Conservation (phyloP, 2,113 vertebrate genomes). For the Cynoglossus semilaevis region DNA sequence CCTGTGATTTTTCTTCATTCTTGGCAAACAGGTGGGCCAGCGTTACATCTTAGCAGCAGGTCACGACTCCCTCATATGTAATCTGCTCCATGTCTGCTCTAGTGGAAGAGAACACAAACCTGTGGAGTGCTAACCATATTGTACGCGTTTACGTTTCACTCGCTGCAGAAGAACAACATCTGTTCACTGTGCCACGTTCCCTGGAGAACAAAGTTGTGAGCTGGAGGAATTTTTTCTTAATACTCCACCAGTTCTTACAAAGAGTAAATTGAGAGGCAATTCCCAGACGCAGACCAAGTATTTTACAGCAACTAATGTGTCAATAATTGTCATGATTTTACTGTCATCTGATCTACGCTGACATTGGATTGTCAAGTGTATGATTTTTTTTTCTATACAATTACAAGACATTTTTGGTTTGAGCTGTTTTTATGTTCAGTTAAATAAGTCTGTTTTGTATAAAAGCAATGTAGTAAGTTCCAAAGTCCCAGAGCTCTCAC, state of each 20-base stretch:
- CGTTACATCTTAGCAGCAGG: constrained; percentile 38
- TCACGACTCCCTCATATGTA: constrained; percentile 40
- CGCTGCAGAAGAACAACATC: constrained; percentile 49
- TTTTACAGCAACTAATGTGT: constrained; percentile 53
- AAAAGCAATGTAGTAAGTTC: too few species aligned
- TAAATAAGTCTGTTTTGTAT: too few species aligned
- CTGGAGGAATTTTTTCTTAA: constrained; percentile 45
- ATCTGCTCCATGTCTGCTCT: constrained; percentile 48
- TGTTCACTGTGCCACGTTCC: constrained; percentile 56
- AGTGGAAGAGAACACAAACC: constrained; percentile 53
- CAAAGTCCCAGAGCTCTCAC: too few species aligned
- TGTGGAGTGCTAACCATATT: constrained; percentile 59
- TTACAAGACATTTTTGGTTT: too few species aligned
- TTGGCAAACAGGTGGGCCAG: constrained; percentile 41
- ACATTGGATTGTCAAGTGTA: too few species aligned
- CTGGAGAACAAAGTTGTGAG: constrained; percentile 60
- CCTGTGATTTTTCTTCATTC: too few species aligned
- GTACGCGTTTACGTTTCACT: constrained; percentile 46
- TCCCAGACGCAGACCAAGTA: constrained; percentile 56
- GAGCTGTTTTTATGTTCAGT: too few species aligned
- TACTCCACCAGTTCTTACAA: constrained; percentile 44
- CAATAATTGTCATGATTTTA: constrained; percentile 57
- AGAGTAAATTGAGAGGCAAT: constrained; percentile 46
- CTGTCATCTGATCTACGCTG: too few species aligned
- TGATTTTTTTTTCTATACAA: too few species aligned